Evolutionary conservation across 1,140 invertebrate species (phyloP).

Genomic region (Pseudomyrmex gracilis): DNA sequence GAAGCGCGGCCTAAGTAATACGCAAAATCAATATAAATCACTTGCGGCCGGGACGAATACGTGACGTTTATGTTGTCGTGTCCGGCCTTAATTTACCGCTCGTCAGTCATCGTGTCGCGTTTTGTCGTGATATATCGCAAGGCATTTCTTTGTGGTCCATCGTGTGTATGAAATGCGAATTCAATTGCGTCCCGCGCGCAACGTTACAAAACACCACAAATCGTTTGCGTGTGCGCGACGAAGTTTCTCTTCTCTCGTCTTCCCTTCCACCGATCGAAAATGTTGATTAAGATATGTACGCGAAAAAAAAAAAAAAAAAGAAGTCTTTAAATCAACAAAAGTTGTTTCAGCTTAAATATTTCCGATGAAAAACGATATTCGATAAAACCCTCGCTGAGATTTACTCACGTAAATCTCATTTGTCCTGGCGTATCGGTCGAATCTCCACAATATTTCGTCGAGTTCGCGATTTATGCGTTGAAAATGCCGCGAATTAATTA

Average conservation of each 20-base stretch:
- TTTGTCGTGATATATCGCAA: constrained; percentile 43
- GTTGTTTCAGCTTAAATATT: constrained; percentile 21
- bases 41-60: constrained; percentile 12
- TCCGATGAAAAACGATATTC: neutral
- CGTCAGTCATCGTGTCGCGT: constrained; percentile 42
- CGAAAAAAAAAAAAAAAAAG: neutral
- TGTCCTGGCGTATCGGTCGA: neutral
- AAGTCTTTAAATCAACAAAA: constrained; percentile 13
- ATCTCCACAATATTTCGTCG: constrained; percentile 26
- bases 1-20: constrained; percentile 35
- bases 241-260: neutral
- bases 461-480: constrained; percentile 34
- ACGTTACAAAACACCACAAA: neutral
- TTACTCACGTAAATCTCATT: neutral
- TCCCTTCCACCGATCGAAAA: neutral
- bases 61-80: constrained; percentile 38
- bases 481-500: constrained; percentile 64
- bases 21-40: constrained; percentile 55
- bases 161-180: constrained; percentile 13
- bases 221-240: neutral
- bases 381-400: constrained; percentile 14
- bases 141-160: constrained; percentile 37
- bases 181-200: constrained; percentile 4
- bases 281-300: constrained; percentile 26
- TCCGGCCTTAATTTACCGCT: constrained; percentile 50